Evolutionary conservation across 2,797 vertebrate species (phyloP).

Genomic region (Perodicticus potto): DNA sequence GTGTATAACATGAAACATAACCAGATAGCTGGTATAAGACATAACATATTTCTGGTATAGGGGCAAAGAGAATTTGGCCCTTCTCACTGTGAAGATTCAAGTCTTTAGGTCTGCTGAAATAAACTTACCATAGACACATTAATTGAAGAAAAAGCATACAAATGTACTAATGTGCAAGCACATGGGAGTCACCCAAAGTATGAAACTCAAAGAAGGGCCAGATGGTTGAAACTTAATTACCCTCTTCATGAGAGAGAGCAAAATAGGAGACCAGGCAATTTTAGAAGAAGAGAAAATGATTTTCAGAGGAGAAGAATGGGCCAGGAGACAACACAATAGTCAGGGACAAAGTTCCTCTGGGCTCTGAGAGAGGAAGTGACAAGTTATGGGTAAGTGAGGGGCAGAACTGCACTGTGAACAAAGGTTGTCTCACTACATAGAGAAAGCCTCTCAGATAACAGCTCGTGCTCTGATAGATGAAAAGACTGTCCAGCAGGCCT

Average conservation of each 20-base stretch:
- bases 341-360: background rate
- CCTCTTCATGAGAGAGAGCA: background rate
- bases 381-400: background rate
- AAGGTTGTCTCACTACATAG: background rate
- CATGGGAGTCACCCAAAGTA: background rate
- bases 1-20: background rate
- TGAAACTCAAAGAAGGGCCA: background rate
- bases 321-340: background rate
- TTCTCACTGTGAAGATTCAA: background rate
- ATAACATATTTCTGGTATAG: background rate
- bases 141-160: background rate
- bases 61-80: background rate
- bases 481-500: background rate
- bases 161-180: background rate
- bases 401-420: background rate
- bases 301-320: background rate
- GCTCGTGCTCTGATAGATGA: too few species aligned
- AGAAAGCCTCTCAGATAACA: background rate
- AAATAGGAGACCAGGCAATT: background rate
- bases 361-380: background rate
- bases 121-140: background rate
- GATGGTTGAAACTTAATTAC: background rate
- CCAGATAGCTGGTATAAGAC: background rate
- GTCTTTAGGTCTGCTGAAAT: background rate
- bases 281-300: background rate